Evolutionary conservation across 2,888 invertebrate genomes (phyloP), one percentile per base, ranked within the genome.

Genomic region (Drosophila affinis): DNA sequence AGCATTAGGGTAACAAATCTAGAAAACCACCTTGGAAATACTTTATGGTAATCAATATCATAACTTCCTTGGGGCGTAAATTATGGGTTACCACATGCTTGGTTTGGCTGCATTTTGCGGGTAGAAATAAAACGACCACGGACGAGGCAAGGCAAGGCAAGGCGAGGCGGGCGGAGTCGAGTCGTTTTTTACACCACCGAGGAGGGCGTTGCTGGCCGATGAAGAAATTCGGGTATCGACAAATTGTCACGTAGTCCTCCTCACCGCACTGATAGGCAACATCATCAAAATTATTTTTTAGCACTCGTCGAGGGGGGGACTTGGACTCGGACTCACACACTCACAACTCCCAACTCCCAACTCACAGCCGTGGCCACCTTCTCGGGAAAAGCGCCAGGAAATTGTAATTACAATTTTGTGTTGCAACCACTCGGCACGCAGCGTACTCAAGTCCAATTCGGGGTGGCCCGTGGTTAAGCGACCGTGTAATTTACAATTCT

Each of bases 401-500:
- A 79, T 73, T 82, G 86, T 85, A 82, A 82, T 82, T 82, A 82
- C 80, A 85, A 85, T 80, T 81, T 82, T 52, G 73, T 78, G 76
- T 80, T 80, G 72, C 86, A 85, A 85, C 82, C 82, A 82, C 82
- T 84, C 58, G 51, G 60, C 72, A 71, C 65, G 65, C 67, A 68
- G 76, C 70, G 70, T 70, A 67, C 78, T 76, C 74, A 74, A 76
- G 71, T 72, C 62, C 59, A 51, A 56, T 67, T 63, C 73, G 58
- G 83, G 82, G 83, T 85, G 39, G 39, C 68, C 79, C 90, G 90
- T 91, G 91, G 79, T 86, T 90, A 91, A 91, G 89, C 90, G 91
- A 90, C 85, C 91, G 91, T 91, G 90, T 91, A 91, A 91, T 91
- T 90, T 88, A 88, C 91, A 90, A 89, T 91, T 91, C 90, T 81